Percentiles rank a stretch among this genome's conserved stretches.
phyloP scores from a whole-genome alignment of 2,888 invertebrate genomes.

The Pseudococcus jackbeardsleyi region DNA sequence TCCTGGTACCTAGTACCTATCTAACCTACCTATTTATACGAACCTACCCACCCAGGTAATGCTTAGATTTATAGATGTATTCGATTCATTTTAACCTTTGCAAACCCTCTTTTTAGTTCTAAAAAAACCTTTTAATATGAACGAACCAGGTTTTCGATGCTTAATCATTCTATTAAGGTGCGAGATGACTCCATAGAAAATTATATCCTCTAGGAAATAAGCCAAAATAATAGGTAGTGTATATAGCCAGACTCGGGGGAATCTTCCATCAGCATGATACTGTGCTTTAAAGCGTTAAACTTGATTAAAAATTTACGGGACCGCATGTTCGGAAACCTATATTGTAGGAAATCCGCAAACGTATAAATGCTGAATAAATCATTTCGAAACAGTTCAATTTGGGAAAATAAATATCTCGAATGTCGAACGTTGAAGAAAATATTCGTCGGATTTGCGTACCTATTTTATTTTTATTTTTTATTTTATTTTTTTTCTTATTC shows the following conservation, averaged over 20 bases:
- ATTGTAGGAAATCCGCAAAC: background rate
- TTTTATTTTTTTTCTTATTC: background rate
- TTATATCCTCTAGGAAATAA: background rate
- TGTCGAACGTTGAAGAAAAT: background rate
- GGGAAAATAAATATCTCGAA: background rate
- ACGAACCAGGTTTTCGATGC: background rate
- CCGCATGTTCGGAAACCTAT: background rate
- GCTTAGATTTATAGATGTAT: too few relatives aligned
- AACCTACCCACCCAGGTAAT: too few relatives aligned
- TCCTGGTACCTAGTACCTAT: too few relatives aligned
- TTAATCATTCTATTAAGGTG: background rate
- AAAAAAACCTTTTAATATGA: background rate
- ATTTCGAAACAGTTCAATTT: background rate
- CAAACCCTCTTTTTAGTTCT: background rate
- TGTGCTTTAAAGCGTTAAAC: background rate
- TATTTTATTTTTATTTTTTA: background rate
- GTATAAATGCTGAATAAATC: background rate
- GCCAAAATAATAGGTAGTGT: background rate
- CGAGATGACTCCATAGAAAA: background rate
- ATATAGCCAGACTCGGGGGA: background rate
- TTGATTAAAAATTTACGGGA: conserved; percentile 6
- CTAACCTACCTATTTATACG: too few relatives aligned
- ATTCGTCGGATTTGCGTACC: background rate
- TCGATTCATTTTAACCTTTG: background rate
- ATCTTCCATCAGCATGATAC: background rate